Evolutionary conservation across 92 coral and sea anemone species (phyloP).

Genomic region (Desmophyllum pertusum): DNA sequence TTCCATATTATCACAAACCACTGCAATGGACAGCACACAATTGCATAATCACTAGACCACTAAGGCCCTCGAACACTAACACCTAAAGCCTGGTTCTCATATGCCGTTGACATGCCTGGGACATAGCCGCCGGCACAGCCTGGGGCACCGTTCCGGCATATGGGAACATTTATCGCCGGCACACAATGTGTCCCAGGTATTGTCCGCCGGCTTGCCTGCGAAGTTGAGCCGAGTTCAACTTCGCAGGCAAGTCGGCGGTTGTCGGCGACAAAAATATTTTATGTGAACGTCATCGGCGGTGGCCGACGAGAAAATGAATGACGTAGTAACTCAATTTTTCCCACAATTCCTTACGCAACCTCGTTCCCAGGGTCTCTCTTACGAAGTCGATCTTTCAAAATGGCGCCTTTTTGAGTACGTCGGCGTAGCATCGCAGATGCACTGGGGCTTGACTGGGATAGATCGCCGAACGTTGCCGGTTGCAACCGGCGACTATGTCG

Average conservation of each 20-base stretch:
- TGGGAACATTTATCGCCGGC: background rate
- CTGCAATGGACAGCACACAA: no score
- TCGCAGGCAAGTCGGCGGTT: background rate
- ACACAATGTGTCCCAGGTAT: background rate
- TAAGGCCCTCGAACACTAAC: no score
- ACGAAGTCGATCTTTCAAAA: background rate
- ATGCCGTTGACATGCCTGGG: background rate
- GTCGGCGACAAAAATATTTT: background rate
- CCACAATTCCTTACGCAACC: background rate
- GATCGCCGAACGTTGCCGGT: background rate
- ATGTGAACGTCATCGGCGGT: background rate
- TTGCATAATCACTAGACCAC: no score
- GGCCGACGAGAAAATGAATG: background rate
- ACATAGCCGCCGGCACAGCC: background rate
- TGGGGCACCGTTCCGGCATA: background rate
- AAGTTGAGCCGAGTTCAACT: background rate
- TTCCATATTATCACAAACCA: no score
- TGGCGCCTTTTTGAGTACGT: background rate
- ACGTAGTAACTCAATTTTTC: background rate
- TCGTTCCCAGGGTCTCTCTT: background rate
- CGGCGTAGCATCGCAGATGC: background rate
- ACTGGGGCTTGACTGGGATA: background rate
- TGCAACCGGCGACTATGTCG: background rate
- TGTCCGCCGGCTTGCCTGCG: background rate
- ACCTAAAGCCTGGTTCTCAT: background rate